phyloP scores from a whole-genome alignment of 2,113 vertebrate genomes.

The Urocitellus parryii region DNA sequence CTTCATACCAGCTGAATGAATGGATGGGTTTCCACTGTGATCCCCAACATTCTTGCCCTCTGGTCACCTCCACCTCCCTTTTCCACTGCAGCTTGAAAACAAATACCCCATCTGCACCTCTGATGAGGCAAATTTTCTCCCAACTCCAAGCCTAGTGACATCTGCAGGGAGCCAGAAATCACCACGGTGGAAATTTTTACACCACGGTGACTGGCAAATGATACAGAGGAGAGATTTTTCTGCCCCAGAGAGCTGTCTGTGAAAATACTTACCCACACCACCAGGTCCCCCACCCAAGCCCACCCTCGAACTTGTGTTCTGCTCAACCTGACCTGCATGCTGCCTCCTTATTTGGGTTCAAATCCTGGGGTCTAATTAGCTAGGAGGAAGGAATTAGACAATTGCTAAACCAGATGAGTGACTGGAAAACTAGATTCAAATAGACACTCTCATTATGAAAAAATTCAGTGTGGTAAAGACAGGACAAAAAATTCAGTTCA shows the following conservation, averaged over 20 bases:
- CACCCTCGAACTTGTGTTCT: neutral
- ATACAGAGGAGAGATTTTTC: neutral
- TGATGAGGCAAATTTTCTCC: neutral
- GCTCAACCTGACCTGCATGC: neutral
- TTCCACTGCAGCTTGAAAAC: neutral
- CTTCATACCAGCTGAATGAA: neutral
- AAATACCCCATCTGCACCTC: neutral
- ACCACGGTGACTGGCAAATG: neutral
- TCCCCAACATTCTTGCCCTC: neutral
- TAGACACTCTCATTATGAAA: neutral
- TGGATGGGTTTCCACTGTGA: neutral
- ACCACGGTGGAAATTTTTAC: neutral
- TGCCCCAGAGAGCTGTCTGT: neutral
- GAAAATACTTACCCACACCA: neutral
- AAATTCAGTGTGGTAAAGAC: neutral
- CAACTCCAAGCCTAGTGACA: neutral
- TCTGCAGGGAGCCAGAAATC: neutral
- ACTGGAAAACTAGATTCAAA: neutral
- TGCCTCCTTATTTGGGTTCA: neutral
- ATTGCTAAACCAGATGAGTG: neutral
- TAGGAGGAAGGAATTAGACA: neutral
- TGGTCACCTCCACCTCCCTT: neutral
- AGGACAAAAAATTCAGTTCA: neutral
- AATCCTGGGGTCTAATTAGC: neutral
- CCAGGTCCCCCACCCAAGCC: accelerated